Percentiles rank a stretch among this genome's conserved stretches.
phyloP scores from a whole-genome alignment of 2,113 vertebrate species.

The Noctilio leporinus region DNA sequence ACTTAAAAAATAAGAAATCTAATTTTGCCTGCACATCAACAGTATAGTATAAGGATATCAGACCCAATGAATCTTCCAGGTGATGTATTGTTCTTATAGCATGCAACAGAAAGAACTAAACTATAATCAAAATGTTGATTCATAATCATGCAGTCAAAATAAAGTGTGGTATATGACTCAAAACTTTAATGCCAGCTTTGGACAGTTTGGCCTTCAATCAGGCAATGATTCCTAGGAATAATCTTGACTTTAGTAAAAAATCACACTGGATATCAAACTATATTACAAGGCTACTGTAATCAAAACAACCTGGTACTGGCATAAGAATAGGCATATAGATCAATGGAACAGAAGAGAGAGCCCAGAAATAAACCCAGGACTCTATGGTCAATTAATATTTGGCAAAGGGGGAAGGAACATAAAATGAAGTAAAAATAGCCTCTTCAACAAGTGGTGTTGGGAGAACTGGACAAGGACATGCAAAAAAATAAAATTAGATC shows the following conservation, averaged over 20 bases:
- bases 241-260: not conserved
- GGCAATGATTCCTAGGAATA: not conserved
- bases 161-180: not conserved
- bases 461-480: too few relatives aligned
- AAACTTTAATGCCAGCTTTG: not conserved
- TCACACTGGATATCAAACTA: too few relatives aligned
- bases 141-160: not conserved
- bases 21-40: not conserved
- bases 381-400: too few relatives aligned
- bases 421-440: too few relatives aligned
- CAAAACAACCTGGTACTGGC: too few relatives aligned
- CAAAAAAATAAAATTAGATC: too few relatives aligned
- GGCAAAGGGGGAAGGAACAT: too few relatives aligned
- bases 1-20: not conserved
- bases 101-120: not conserved
- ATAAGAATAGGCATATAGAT: too few relatives aligned
- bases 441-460: too few relatives aligned
- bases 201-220: not conserved
- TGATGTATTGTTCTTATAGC: not conserved
- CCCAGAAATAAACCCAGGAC: too few relatives aligned
- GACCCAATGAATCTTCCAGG: not conserved
- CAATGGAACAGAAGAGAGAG: too few relatives aligned
- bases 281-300: too few relatives aligned
- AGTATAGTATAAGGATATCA: not conserved
- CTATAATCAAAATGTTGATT: not conserved